Conservation (phyloP, 2,113 vertebrate species). For the Aphyosemion australe region DNA sequence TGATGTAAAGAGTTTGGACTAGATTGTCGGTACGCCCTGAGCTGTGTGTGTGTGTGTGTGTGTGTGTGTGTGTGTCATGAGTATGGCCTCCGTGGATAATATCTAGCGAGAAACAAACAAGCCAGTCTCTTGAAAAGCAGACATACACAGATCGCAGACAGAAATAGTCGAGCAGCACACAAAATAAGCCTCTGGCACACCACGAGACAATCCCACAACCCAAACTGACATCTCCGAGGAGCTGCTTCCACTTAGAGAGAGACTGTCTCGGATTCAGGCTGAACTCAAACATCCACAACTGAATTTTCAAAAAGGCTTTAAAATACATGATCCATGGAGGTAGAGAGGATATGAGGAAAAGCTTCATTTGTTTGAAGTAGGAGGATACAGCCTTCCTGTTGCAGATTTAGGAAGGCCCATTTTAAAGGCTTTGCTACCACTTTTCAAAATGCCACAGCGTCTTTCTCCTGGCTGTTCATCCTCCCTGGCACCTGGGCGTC, state of each 20-base stretch:
- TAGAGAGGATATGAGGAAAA: not conserved
- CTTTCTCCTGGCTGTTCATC: constrained; percentile 10
- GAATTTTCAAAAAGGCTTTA: constrained; percentile 10
- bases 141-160: constrained; percentile 33
- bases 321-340: not conserved
- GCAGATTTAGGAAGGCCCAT: constrained; percentile 11
- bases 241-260: constrained; percentile 32
- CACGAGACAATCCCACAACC: constrained; percentile 64
- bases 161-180: constrained; percentile 60
- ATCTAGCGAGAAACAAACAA: constrained; percentile 48
- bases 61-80: constrained; percentile 21
- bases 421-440: constrained; percentile 34
- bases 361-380: constrained; percentile 36
- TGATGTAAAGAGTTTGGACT: constrained; percentile 34
- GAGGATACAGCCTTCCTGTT: constrained; percentile 28
- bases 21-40: not conserved
- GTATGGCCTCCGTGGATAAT: constrained; percentile 10
- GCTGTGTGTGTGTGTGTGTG: not conserved
- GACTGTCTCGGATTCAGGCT: constrained; percentile 16
- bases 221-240: constrained; percentile 30
- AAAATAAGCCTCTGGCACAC: constrained; percentile 50
- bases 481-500: not conserved
- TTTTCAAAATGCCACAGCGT: constrained; percentile 10
- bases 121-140: constrained; percentile 49
- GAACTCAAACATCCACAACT: constrained; percentile 20